Conservation (phyloP, 2,113 vertebrate genomes). For the Sialia sialis region DNA sequence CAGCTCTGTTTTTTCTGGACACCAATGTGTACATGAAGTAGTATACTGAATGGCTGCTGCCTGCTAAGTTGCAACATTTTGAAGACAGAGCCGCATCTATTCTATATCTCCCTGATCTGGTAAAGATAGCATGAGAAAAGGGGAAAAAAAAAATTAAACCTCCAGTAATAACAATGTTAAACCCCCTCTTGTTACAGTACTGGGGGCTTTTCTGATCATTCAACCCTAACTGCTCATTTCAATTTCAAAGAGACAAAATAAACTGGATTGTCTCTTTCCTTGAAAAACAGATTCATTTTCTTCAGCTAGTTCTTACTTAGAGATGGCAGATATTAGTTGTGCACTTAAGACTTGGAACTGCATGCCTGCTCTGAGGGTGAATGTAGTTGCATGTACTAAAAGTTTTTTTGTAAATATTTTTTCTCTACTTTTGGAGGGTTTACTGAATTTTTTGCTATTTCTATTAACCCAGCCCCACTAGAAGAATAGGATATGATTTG, state of each 20-base stretch:
- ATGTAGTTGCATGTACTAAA: fast-evolving
- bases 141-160: not conserved
- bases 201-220: not conserved
- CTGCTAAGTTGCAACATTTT: not conserved
- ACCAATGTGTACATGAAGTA: not conserved
- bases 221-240: not conserved
- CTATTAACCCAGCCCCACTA: not conserved
- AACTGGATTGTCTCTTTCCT: not conserved
- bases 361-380: not conserved
- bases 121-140: not conserved
- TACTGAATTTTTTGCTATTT: not conserved
- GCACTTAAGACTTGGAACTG: not conserved
- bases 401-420: not conserved
- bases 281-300: not conserved
- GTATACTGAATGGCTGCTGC: not conserved
- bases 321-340: not conserved
- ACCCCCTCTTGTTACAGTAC: fast-evolving
- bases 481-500: not conserved
- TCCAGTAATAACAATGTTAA: not conserved
- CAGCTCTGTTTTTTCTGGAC: not conserved
- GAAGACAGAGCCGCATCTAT: not conserved
- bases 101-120: not conserved
- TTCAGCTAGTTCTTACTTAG: not conserved
- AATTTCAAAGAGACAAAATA: not conserved
- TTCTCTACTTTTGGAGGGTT: not conserved